A percentile compares a stretch with the other conserved stretches of the same genome.
Evolutionary conservation across 2,113 vertebrate species (phyloP).

Genomic region (Colistium nudipinnis): DNA sequence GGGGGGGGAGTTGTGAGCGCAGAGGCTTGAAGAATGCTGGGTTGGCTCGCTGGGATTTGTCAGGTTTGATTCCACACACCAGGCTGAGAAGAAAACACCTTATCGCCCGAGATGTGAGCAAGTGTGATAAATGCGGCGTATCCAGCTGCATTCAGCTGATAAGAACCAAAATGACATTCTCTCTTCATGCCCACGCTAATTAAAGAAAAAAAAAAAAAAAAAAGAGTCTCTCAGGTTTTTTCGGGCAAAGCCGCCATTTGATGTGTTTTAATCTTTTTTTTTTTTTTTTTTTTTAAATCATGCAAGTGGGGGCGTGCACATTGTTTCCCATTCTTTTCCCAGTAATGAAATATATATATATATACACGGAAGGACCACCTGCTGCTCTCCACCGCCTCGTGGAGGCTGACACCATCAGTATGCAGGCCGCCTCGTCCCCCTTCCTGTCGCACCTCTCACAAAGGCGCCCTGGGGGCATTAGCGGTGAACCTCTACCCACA

Average conservation of each 20-base stretch:
- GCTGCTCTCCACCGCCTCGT: constrained; percentile 47
- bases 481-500: constrained; percentile 67
- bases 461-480: constrained; percentile 66
- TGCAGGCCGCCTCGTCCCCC: constrained; percentile 53
- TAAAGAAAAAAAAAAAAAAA: too few relatives aligned
- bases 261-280: constrained; percentile 71
- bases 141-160: constrained; percentile 76
- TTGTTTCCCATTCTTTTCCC: constrained; percentile 10
- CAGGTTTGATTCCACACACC: constrained; percentile 67
- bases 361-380: too few relatives aligned
- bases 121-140: constrained; percentile 66
- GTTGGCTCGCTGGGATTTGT: constrained; percentile 54
- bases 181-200: constrained; percentile 69
- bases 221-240: constrained; percentile 69
- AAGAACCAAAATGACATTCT: constrained; percentile 73
- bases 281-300: constrained; percentile 69
- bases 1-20: not conserved
- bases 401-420: constrained; percentile 63
- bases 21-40: constrained; percentile 41
- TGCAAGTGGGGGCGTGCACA: too few relatives aligned
- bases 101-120: constrained; percentile 75
- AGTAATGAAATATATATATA: too few relatives aligned
- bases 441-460: constrained; percentile 62
- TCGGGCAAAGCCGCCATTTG: constrained; percentile 53
- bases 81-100: constrained; percentile 61